Evolutionary conservation across 1,140 invertebrate genomes (phyloP).

Genomic region (Monomorium pharaonis): DNA sequence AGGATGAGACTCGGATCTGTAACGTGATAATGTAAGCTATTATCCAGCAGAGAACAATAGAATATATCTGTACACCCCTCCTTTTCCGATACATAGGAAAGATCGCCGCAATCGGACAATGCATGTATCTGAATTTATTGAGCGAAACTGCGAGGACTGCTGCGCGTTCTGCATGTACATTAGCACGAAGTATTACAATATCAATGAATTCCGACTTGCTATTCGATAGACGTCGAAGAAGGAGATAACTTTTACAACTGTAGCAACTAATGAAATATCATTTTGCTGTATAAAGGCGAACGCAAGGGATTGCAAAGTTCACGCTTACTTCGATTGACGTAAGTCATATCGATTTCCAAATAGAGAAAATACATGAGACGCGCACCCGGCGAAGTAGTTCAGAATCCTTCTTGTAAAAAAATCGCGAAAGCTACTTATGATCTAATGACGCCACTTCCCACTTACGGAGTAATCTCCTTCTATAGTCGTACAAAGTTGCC

Average conservation of each 20-base stretch:
- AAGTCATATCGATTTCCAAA: slow-evolving; percentile 19
- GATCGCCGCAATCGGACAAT: slow-evolving; percentile 35
- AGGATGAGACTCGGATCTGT: not conserved
- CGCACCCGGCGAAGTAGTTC: not conserved
- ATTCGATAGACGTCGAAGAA: not conserved
- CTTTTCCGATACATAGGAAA: slow-evolving; percentile 47
- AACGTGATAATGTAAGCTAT: slow-evolving; percentile 30
- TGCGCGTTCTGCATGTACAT: not conserved
- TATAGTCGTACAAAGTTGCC: slow-evolving; percentile 52
- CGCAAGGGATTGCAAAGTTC: slow-evolving; percentile 15
- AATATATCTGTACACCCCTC: slow-evolving; percentile 11
- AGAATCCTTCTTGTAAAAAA: slow-evolving; percentile 36
- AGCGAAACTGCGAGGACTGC: not conserved
- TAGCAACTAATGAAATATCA: slow-evolving; percentile 17
- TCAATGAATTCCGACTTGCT: slow-evolving; percentile 10
- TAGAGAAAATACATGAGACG: not conserved
- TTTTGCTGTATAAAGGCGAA: not conserved
- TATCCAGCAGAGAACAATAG: slow-evolving; percentile 34
- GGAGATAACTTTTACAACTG: not conserved
- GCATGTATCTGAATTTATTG: slow-evolving; percentile 15
- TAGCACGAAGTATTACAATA: slow-evolving; percentile 22
- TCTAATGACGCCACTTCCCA: slow-evolving; percentile 15
- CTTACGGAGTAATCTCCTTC: slow-evolving; percentile 39
- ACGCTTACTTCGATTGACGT: not conserved
- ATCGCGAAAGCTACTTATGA: slow-evolving; percentile 48